A percentile compares a stretch with the other conserved stretches of the same genome.
These are phyloP conservation scores for Hypena proboscidalis DNA, from an alignment of 2,888 invertebrate genomes.

Conservation along the genomic window DNA sequence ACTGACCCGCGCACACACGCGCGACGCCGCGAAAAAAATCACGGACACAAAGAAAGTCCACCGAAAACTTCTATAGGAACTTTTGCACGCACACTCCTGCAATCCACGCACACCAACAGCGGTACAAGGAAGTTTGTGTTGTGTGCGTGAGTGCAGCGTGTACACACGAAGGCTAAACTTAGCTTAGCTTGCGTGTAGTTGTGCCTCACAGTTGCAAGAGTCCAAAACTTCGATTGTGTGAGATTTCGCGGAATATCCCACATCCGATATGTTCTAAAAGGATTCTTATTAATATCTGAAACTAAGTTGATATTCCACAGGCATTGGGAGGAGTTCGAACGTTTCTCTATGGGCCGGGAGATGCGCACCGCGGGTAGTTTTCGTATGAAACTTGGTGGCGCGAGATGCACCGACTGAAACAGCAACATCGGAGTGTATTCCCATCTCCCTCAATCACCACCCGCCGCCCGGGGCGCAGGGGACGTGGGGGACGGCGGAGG, in stretches of 20 bases:
- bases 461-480: slow-evolving; percentile 73
- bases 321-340: slow-evolving; percentile 35
- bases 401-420: slow-evolving; percentile 75
- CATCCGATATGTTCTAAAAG: slow-evolving; percentile 9
- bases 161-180: slow-evolving; percentile 75
- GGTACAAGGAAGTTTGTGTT: slow-evolving; percentile 58
- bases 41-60: slow-evolving; percentile 84
- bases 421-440: slow-evolving; percentile 50
- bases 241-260: slow-evolving; percentile 45
- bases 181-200: slow-evolving; percentile 65
- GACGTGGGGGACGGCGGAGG: slow-evolving; percentile 49
- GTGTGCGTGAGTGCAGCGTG: slow-evolving; percentile 75
- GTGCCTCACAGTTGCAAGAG: slow-evolving; percentile 75
- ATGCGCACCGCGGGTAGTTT: slow-evolving; percentile 84
- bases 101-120: slow-evolving; percentile 45
- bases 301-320: slow-evolving; percentile 33
- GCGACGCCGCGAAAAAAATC: slow-evolving; percentile 78
- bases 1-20: slow-evolving; percentile 79
- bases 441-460: slow-evolving; percentile 66
- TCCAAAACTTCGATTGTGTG: slow-evolving; percentile 69
- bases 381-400: slow-evolving; percentile 80
- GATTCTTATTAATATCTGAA: accelerated
- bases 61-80: slow-evolving; percentile 83
- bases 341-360: slow-evolving; percentile 40
- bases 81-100: slow-evolving; percentile 68